Conservation (phyloP, 2,888 invertebrate species). For the Eurytoma adleriae region DNA sequence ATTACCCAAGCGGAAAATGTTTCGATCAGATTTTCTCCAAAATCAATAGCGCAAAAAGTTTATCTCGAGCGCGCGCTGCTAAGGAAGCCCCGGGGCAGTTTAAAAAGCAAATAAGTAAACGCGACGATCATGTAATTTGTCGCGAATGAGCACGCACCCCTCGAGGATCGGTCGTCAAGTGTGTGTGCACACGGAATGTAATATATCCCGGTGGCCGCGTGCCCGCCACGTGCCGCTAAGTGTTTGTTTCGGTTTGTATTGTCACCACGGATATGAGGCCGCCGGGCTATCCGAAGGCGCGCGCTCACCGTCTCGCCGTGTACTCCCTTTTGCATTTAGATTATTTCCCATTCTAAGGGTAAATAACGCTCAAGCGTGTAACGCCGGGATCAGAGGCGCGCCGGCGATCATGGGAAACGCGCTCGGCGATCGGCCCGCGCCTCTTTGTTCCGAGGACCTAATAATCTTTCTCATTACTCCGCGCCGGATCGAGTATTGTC, state of each 20-base stretch:
- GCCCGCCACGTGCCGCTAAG: slow-evolving; percentile 74
- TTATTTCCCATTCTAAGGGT: slow-evolving; percentile 66
- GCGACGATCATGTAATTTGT: slow-evolving; percentile 45
- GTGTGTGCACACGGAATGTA: slow-evolving; percentile 75
- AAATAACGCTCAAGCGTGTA: slow-evolving; percentile 67
- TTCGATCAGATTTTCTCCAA: neutral
- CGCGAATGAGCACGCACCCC: slow-evolving; percentile 62
- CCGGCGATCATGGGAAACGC: slow-evolving; percentile 53
- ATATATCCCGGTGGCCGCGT: slow-evolving; percentile 78
- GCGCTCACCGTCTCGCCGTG: slow-evolving; percentile 30
- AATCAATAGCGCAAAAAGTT: neutral
- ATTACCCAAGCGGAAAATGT: neutral
- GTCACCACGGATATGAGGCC: slow-evolving; percentile 73
- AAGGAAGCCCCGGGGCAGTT: neutral
- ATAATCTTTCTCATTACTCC: slow-evolving; percentile 37
- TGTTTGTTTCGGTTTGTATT: slow-evolving; percentile 77
- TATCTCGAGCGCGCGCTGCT: neutral
- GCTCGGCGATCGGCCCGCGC: slow-evolving; percentile 20
- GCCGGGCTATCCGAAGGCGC: slow-evolving; percentile 51
- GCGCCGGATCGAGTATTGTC: neutral
- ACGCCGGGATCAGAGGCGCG: slow-evolving; percentile 35
- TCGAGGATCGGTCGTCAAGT: slow-evolving; percentile 73
- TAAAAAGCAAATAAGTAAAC: slow-evolving; percentile 40
- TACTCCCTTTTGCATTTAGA: slow-evolving; percentile 61
- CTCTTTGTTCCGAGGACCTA: slow-evolving; percentile 32